Evolutionary conservation across 2,797 vertebrate genomes (phyloP).

Genomic region (Cynodonichthys magdalenae): DNA sequence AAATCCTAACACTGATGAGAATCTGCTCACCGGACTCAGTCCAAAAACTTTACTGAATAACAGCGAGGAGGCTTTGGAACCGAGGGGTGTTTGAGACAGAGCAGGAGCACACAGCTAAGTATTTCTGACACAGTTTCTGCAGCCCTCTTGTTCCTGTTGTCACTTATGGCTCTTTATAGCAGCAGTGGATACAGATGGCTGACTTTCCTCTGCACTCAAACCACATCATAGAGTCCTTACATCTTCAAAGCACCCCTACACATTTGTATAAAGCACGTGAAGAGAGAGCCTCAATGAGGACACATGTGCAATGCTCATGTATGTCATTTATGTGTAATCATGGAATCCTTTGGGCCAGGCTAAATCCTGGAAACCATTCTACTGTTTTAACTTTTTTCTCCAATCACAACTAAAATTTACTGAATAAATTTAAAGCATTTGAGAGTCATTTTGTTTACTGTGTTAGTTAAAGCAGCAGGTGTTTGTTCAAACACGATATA

Average conservation of each 20-base stretch:
- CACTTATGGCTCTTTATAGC: constrained; percentile 62
- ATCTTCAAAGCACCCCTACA: constrained; percentile 74
- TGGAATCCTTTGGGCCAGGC: constrained; percentile 4
- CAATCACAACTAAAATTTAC: background rate
- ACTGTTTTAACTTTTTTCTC: constrained; percentile 18
- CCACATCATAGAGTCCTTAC: constrained; percentile 72
- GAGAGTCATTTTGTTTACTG: constrained; percentile 1
- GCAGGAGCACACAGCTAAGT: constrained; percentile 26
- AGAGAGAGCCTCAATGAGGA: constrained; percentile 14
- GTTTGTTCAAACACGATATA: constrained; percentile 1
- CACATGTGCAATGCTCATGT: constrained; percentile 53
- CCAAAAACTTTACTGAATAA: constrained; percentile 17
- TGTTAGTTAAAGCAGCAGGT: constrained; percentile 34
- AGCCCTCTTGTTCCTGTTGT: constrained; percentile 54
- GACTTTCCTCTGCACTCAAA: constrained; percentile 54
- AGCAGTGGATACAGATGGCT: constrained; percentile 45
- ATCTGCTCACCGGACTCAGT: constrained; percentile 61
- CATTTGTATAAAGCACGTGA: constrained; percentile 44
- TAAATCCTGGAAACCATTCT: constrained; percentile 22
- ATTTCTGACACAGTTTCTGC: constrained; percentile 13
- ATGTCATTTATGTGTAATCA: constrained; percentile 38
- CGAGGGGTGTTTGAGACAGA: constrained; percentile 17
- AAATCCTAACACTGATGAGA: constrained; percentile 44
- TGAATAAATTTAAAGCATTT: background rate
- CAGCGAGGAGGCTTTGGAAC: constrained; percentile 22